Percentiles rank a stretch among this genome's conserved stretches.
These are phyloP conservation scores for Timema cristinae DNA, from an alignment of 2,888 invertebrate species.

Conservation along the genomic window DNA sequence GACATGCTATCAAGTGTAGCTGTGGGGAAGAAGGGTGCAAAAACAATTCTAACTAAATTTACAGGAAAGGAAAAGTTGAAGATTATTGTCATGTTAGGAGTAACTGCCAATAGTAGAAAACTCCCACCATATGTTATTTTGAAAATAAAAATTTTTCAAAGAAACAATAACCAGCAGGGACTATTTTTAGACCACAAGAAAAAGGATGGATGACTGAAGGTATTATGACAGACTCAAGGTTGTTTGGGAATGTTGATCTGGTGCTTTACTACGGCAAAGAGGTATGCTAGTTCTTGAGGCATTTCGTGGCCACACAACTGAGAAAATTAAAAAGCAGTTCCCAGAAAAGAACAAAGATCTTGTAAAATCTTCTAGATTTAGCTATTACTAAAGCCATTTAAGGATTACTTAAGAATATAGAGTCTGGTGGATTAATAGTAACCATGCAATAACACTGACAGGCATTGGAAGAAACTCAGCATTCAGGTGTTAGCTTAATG, in stretches of 20 bases:
- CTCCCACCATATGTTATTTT: neutral
- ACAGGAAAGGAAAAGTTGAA: neutral
- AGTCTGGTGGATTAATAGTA: neutral
- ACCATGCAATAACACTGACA: neutral
- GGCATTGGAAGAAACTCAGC: neutral
- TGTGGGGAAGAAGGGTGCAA: neutral
- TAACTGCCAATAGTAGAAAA: neutral
- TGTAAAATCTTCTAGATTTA: neutral
- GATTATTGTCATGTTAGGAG: neutral
- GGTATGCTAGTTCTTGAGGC: neutral
- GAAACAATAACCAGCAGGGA: neutral
- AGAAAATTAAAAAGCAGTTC: neutral
- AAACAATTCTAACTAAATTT: neutral
- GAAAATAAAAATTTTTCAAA: neutral
- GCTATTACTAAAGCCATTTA: neutral
- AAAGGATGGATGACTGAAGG: neutral
- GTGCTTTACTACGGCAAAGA: neutral
- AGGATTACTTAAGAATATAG: neutral
- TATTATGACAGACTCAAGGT: neutral
- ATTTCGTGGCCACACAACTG: neutral
- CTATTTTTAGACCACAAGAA: neutral
- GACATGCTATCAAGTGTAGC: neutral
- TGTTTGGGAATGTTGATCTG: neutral
- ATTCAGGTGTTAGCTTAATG: neutral
- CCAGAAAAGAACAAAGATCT: neutral